Conservation (phyloP, 37 sponge, comb jelly and placozoan genomes). For the Crambe crambe region DNA sequence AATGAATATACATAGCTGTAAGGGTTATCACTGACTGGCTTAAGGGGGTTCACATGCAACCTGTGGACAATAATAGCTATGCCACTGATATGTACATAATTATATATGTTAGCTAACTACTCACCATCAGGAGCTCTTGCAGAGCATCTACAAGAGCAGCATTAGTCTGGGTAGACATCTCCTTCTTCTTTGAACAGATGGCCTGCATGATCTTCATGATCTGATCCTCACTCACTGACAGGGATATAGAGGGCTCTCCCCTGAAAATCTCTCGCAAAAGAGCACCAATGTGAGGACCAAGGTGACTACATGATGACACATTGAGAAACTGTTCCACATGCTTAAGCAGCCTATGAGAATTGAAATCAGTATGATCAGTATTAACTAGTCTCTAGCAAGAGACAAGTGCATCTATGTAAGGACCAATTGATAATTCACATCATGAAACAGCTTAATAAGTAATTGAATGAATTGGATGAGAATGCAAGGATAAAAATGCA, state of each 20-base stretch:
- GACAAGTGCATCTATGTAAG: no score
- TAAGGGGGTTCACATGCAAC: no score
- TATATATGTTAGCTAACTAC: neutral
- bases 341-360: constrained; percentile 4
- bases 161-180: neutral
- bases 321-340: neutral
- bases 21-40: no score
- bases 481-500: no score
- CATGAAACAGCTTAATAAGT: no score
- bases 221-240: constrained; percentile 22
- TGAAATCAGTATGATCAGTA: no score
- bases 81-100: no score
- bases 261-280: constrained; percentile 18
- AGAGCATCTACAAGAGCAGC: neutral
- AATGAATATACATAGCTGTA: no score
- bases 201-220: neutral
- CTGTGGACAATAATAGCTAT: no score
- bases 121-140: neutral
- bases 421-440: no score
- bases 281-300: neutral
- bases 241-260: constrained; percentile 14
- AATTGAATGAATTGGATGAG: no score
- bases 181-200: neutral
- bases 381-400: no score
- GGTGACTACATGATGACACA: neutral